Conservation (phyloP, 2,113 vertebrate species). For the Eleginops maclovinus region DNA sequence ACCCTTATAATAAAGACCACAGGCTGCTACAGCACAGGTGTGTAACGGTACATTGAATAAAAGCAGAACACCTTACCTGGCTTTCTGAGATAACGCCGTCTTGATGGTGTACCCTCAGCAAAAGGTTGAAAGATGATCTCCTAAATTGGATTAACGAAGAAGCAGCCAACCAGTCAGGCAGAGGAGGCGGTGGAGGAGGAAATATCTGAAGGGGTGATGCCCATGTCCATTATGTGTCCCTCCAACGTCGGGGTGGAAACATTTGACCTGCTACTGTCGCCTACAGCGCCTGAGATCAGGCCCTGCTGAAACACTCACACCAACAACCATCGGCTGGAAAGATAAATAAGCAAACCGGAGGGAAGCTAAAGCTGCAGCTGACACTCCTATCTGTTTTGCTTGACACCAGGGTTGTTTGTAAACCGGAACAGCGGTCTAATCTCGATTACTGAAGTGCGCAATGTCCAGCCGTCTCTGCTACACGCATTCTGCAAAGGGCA, state of each 20-base stretch:
- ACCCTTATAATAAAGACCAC: background rate
- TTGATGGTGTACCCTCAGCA: slow-evolving; percentile 61
- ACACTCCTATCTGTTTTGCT: slow-evolving; percentile 19
- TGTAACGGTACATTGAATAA: background rate
- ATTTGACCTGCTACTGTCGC: slow-evolving; percentile 62
- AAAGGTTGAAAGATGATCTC: slow-evolving; percentile 68
- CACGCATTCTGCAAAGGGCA: slow-evolving; percentile 8
- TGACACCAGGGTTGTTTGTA: slow-evolving; percentile 36
- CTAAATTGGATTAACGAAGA: slow-evolving; percentile 74
- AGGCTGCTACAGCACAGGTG: background rate
- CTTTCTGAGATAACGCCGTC: slow-evolving; percentile 70
- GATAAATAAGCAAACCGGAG: slow-evolving; percentile 28
- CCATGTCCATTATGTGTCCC: slow-evolving; percentile 57
- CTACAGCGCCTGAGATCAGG: slow-evolving; percentile 28
- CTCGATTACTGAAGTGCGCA: slow-evolving; percentile 36
- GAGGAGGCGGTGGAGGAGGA: slow-evolving; percentile 12
- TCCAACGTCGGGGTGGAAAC: slow-evolving; percentile 55
- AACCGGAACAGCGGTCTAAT: slow-evolving; percentile 26
- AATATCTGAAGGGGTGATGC: slow-evolving; percentile 60
- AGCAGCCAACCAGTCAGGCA: slow-evolving; percentile 56
- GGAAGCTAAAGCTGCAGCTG: slow-evolving; percentile 41
- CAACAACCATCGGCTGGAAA: slow-evolving; percentile 5
- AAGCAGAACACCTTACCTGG: slow-evolving; percentile 60
- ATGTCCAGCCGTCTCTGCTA: slow-evolving; percentile 27
- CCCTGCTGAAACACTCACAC: slow-evolving; percentile 37